phyloP scores from a whole-genome alignment of 2,888 invertebrate species.

The Pterostichus niger region DNA sequence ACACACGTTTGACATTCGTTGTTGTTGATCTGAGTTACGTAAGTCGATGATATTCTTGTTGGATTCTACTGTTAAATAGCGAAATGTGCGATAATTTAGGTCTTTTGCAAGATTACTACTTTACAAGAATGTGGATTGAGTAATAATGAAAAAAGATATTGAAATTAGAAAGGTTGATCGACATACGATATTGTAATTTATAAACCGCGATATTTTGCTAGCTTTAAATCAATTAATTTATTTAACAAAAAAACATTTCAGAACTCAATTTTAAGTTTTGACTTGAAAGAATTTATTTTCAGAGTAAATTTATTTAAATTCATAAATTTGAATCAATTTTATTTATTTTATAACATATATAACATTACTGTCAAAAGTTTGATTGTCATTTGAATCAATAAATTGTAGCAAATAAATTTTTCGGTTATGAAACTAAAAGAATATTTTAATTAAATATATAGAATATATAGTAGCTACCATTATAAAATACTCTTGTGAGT shows the following conservation, averaged over 20 bases:
- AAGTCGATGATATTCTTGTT: neutral
- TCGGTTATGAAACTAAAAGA: too few relatives aligned
- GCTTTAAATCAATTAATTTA: neutral
- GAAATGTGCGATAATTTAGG: neutral
- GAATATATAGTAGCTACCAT: too few relatives aligned
- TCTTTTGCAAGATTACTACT: constrained; percentile 20
- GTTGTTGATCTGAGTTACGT: neutral
- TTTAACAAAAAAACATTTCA: neutral
- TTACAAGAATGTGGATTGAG: constrained; percentile 17
- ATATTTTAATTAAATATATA: too few relatives aligned
- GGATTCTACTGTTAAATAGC: neutral
- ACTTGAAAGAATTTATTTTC: too few relatives aligned
- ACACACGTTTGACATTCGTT: neutral
- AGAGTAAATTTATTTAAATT: too few relatives aligned
- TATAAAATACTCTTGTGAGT: too few relatives aligned
- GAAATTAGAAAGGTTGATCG: constrained; percentile 19
- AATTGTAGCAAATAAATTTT: too few relatives aligned
- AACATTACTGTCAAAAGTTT: too few relatives aligned
- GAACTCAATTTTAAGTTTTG: neutral
- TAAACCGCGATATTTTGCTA: neutral
- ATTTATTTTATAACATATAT: too few relatives aligned
- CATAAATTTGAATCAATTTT: too few relatives aligned
- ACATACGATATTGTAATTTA: neutral
- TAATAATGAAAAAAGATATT: constrained; percentile 18
- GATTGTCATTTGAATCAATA: too few relatives aligned